Evolutionary conservation across 2,113 vertebrate species (phyloP).

Genomic region (Lagopus leucura): DNA sequence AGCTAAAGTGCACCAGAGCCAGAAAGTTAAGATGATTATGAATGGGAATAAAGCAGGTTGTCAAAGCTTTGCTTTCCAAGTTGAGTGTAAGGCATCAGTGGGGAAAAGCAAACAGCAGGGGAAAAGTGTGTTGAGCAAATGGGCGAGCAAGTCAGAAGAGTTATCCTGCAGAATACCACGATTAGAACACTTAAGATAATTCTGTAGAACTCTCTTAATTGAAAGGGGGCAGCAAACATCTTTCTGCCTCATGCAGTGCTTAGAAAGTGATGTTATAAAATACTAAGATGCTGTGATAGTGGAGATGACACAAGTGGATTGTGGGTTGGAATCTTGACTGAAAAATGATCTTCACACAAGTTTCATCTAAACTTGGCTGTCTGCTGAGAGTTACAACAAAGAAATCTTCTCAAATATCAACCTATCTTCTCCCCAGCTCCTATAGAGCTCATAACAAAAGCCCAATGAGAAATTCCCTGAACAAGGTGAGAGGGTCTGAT

Average conservation of each 20-base stretch:
- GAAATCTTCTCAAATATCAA: background rate
- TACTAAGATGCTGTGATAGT: background rate
- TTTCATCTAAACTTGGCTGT: background rate
- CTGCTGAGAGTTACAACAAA: background rate
- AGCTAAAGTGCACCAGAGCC: constrained; percentile 22
- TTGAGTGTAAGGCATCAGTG: background rate
- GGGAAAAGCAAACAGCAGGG: background rate
- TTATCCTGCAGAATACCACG: background rate
- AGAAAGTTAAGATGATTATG: constrained; percentile 15
- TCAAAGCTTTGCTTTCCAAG: background rate
- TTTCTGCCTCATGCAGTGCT: background rate
- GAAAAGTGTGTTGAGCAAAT: background rate
- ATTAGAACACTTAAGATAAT: background rate
- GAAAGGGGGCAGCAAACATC: background rate
- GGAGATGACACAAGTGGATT: background rate
- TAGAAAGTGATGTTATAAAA: background rate
- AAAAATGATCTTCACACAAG: background rate
- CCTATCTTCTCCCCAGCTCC: background rate
- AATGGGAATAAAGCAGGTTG: background rate
- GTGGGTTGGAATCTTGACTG: background rate
- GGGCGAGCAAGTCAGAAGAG: background rate
- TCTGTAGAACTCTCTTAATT: background rate
- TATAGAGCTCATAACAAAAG: background rate
- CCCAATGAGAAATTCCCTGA: background rate
- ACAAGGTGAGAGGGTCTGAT: background rate